Conservation (phyloP, 2,113 vertebrate species). For the Lagopus muta region DNA sequence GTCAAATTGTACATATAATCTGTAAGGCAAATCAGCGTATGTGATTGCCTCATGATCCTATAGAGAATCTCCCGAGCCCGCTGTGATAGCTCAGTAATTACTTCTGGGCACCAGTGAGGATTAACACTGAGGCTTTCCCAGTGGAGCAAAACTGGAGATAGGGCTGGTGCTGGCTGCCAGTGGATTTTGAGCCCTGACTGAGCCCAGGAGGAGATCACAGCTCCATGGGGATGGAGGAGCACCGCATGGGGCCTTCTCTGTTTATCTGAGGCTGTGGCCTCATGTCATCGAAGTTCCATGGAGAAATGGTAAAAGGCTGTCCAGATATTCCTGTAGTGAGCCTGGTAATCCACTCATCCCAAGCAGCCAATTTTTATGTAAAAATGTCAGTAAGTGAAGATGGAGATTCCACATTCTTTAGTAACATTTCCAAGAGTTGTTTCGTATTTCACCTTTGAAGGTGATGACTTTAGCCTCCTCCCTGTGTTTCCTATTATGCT, state of each 20-base stretch:
- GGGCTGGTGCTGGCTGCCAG: not conserved
- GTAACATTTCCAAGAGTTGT: not conserved
- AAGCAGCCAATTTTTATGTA: slow-evolving; percentile 32
- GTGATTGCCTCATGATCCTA: not conserved
- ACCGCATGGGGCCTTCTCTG: rapidly evolving
- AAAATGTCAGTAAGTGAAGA: slow-evolving; percentile 26
- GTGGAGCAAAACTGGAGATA: not conserved
- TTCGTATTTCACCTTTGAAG: slow-evolving; percentile 48
- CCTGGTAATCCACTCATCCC: slow-evolving; percentile 12
- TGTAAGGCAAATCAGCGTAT: not conserved
- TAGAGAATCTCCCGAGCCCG: rapidly evolving
- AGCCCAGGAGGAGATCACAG: not conserved
- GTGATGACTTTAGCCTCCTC: not conserved
- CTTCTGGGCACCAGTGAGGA: not conserved
- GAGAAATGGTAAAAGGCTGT: not conserved
- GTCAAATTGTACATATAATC: not conserved
- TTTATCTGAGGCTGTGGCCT: not conserved
- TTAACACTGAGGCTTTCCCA: not conserved
- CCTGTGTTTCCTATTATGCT: not conserved
- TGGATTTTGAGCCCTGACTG: not conserved
- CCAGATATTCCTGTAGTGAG: not conserved
- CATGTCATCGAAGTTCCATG: not conserved
- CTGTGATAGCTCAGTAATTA: not conserved
- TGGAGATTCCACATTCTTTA: not conserved
- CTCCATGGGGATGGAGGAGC: not conserved